phyloP scores from a whole-genome alignment of 2,888 invertebrate genomes.

The Hydriomena furcata region DNA sequence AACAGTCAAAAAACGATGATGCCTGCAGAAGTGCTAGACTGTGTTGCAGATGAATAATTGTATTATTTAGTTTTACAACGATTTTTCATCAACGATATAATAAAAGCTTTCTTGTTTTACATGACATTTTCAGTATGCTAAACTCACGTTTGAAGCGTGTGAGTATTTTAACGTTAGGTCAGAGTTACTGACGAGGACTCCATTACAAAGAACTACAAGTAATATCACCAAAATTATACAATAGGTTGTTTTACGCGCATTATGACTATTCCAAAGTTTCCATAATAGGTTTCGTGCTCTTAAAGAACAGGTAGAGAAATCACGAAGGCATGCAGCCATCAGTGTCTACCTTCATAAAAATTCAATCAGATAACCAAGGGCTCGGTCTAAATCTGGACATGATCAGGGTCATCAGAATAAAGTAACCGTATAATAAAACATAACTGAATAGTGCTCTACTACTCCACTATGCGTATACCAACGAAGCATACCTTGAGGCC shows the following conservation, averaged over 20 bases:
- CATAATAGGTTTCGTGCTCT: slow-evolving; percentile 6
- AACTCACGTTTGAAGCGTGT: no score
- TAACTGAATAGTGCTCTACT: slow-evolving; percentile 77
- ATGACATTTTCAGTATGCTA: no score
- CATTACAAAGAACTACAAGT: no score
- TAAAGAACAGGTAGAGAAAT: slow-evolving; percentile 13
- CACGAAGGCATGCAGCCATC: slow-evolving; percentile 17
- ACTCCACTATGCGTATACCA: slow-evolving; percentile 65
- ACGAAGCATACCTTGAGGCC: slow-evolving; percentile 53
- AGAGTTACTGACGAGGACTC: no score
- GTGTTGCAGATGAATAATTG: no score
- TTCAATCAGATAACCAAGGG: slow-evolving; percentile 61
- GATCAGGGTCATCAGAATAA: slow-evolving; percentile 67
- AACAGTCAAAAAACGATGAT: no score
- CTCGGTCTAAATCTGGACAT: slow-evolving; percentile 52
- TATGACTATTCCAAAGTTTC: background rate
- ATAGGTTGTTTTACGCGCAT: slow-evolving; percentile 2
- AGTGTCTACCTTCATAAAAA: slow-evolving; percentile 29
- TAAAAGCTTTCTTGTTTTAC: no score
- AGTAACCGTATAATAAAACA: slow-evolving; percentile 76
- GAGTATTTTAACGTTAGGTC: no score
- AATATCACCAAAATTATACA: background rate
- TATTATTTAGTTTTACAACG: no score
- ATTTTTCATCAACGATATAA: no score
- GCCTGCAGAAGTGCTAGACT: no score